Base-by-base conservation (phyloP, 2,888 invertebrate species). In the Alitta virens region DNA sequence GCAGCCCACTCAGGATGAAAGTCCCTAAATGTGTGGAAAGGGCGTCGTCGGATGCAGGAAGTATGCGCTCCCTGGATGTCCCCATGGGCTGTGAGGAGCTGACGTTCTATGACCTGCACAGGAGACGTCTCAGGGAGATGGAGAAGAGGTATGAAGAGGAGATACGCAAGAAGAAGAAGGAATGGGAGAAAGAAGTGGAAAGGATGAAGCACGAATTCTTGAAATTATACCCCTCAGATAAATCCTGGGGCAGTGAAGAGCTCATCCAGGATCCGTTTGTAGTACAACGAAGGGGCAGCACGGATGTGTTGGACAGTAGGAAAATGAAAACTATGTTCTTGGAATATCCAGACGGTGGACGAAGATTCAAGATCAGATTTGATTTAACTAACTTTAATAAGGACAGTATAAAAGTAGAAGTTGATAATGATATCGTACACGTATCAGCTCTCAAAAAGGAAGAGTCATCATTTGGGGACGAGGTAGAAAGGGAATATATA, bases 131-230 rank as follows among this genome's bases (percentile, higher is more conserved):
- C 23, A 57, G 60, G 40, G 70, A 69, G 2, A 63, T 70, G 64
- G 70, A 71, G 64, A 67, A 66, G 56, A 60, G 60, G 38, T 49
- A 68, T 49, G 64, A 68, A 24, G 68, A 66, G 14, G 71, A 71
- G 26, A 56, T 67, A 49, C 52, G 56, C 18, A 50, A 57, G 43
- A 71, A 66, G 61, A 60, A 63, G 33, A 54, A 54, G 23, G 66
- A 69, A 9, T 71, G 71, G 70, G 68, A 71, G 57, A 57, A 53
- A 42, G 60, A 71, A 24, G 68, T 71, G 18, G 68, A 69, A 50
- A 53, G 56, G 40, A 71, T 70, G 71, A 51, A 63, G 21, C 66
- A 71, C 18, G 71, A 71, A 56, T 68, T 71, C 52, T 63, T 71
- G 24, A 49, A 64, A n/a, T 63, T 70, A n/a, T 58, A 66, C 50